Evolutionary conservation across 2,113 vertebrate genomes (phyloP).

Genomic region (Otus sunia): DNA sequence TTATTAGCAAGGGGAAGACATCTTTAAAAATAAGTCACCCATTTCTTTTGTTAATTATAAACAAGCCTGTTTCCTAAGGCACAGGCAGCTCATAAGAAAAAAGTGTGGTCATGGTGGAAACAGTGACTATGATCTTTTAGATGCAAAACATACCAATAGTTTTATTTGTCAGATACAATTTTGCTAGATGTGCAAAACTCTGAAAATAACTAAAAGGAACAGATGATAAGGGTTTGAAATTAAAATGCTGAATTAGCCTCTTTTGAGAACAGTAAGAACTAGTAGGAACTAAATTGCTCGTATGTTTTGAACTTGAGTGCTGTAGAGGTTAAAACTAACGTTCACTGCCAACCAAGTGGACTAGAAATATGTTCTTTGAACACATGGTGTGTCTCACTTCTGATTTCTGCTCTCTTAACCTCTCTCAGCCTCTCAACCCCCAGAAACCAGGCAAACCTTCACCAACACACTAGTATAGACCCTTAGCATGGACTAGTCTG

Average conservation of each 20-base stretch:
- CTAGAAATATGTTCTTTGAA: not conserved
- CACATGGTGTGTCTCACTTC: not conserved
- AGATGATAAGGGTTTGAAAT: not conserved
- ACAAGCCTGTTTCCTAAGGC: not conserved
- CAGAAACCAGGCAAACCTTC: not conserved
- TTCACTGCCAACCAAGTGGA: slow-evolving; percentile 9
- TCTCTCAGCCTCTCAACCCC: no score
- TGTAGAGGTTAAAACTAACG: slow-evolving; percentile 22
- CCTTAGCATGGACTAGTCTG: not conserved
- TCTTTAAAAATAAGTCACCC: not conserved
- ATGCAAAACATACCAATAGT: not conserved
- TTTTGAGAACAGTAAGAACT: not conserved
- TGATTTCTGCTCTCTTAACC: not conserved
- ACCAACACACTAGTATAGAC: not conserved
- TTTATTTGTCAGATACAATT: not conserved
- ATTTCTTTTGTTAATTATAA: slow-evolving; percentile 1
- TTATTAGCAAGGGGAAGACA: not conserved
- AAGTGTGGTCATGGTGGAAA: not conserved
- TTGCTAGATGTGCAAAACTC: not conserved
- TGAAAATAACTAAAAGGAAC: not conserved
- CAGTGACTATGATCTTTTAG: not conserved
- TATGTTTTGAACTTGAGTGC: not conserved
- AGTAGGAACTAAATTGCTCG: not conserved
- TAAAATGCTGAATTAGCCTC: not conserved
- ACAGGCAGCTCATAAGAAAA: not conserved